Evolutionary conservation across 2,888 invertebrate species (phyloP), one percentile per base, ranked within the genome.

Genomic region (Desoria tigrina): DNA sequence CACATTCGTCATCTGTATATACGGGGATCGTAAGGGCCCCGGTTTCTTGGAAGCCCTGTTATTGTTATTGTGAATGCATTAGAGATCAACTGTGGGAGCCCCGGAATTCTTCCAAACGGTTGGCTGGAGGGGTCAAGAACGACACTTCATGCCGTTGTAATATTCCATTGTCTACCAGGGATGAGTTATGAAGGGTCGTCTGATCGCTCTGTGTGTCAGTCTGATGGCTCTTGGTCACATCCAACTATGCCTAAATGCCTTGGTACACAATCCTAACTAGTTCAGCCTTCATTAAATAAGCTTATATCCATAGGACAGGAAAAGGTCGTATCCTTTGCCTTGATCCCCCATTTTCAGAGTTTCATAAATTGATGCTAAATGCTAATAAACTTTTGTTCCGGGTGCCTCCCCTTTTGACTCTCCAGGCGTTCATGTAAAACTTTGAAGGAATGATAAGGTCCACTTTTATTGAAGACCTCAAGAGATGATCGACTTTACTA

Each of bases 51-150:
- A n/a, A n/a, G 21, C 18, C n/a, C 56, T 18, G 6, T 1, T 42
- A 56, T 51, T 21, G n/a, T 57, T 26, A 37, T 23, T 61, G 39
- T 66, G 37, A 26, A 18, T 26, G n/a, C n/a, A 49, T 42, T 61
- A 84, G 85, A 84, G 77, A 84, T 85, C 65, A 82, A 84, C 77
- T 85, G 85, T 77, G 82, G 83, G 1, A 77, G 79, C 63, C 82
- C 84, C 1, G 82, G 82, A 4, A 78, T 81, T 1, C 80, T 85
- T 26, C 81, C 80, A 77, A 84, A 85, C 77, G 85, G 85, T 14
- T 84, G 83, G 78, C 78, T 84, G 54, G 83, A 84, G 71, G 84
- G 84, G 11, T 75, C 80, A 55, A 79, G 80, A 62, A 84, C 83
- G 39, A 82, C 79, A 14, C 81, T 82, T n/a, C 83, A 83, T 3